A percentile compares a stretch with the other conserved stretches of the same genome.
These are phyloP conservation scores for Cylas formicarius DNA, from an alignment of 1,140 invertebrate genomes.

Conservation along the genomic window DNA sequence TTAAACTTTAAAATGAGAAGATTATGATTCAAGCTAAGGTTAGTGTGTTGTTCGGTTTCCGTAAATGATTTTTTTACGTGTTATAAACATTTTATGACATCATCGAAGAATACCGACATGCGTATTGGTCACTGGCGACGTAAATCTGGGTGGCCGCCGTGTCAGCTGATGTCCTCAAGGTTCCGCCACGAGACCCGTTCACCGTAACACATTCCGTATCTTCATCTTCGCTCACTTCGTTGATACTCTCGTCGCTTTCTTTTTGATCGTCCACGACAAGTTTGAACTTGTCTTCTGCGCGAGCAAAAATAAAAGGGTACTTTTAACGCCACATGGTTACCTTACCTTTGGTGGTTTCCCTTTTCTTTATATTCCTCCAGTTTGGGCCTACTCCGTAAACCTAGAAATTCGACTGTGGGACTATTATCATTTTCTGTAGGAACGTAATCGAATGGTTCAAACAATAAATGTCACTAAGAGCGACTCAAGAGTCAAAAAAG, in stretches of 20 bases:
- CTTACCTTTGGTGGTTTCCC: slow-evolving; percentile 7
- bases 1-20: too few relatives aligned
- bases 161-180: neutral
- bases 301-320: neutral
- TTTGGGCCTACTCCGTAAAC: slow-evolving; percentile 33
- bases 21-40: too few relatives aligned
- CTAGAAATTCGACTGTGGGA: slow-evolving; percentile 13
- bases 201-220: neutral
- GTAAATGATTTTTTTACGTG: too few relatives aligned
- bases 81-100: too few relatives aligned
- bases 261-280: neutral
- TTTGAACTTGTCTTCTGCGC: slow-evolving; percentile 1
- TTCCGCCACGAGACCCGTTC: neutral
- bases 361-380: slow-evolving; percentile 33
- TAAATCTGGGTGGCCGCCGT: neutral
- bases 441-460: too few relatives aligned
- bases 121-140: slow-evolving; percentile 21
- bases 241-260: slow-evolving; percentile 3
- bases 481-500: too few relatives aligned
- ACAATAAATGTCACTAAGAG: too few relatives aligned
- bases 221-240: slow-evolving; percentile 1
- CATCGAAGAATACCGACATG: slow-evolving; percentile 21
- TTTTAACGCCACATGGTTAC: neutral
- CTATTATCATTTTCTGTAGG: too few relatives aligned
- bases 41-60: too few relatives aligned